A percentile compares a stretch with the other conserved stretches of the same genome.
phyloP scores from a whole-genome alignment of 2,888 invertebrate species.

The Argyra leucocephala region DNA sequence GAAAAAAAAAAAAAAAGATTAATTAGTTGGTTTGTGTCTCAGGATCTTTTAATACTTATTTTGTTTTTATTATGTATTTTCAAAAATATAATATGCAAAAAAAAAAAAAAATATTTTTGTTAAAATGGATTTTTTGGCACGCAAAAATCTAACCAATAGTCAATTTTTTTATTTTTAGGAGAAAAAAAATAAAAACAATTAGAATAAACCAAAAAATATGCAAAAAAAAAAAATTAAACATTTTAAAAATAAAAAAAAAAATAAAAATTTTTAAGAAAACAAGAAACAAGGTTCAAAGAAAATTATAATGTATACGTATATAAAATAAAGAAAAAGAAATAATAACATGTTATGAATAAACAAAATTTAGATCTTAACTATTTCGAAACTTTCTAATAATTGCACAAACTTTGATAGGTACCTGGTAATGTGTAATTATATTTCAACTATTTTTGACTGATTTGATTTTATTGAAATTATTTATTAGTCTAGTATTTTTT shows the following conservation, averaged over 20 bases:
- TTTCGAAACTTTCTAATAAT: slow-evolving; percentile 1
- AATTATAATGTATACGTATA: not conserved
- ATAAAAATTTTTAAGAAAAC: not conserved
- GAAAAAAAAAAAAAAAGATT: no score
- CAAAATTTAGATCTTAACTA: not conserved
- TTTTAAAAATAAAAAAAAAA: not conserved
- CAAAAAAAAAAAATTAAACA: not conserved
- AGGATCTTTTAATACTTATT: not conserved
- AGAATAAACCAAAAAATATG: not conserved
- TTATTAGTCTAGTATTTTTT: no score
- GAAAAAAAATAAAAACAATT: not conserved
- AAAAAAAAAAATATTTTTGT: no score
- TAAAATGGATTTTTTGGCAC: not conserved
- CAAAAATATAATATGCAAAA: no score
- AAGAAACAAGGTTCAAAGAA: not conserved
- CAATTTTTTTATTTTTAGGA: not conserved
- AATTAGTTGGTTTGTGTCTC: no score
- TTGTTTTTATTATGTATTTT: not conserved
- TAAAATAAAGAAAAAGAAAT: not conserved
- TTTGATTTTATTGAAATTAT: no score
- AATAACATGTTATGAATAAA: not conserved
- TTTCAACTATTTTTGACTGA: no score
- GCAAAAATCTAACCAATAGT: not conserved
- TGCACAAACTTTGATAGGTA: not conserved
- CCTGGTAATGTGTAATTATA: no score